A percentile compares a stretch with the other conserved stretches of the same genome.
Conservation (phyloP, 2,113 vertebrate species). For the Chauna torquata region DNA sequence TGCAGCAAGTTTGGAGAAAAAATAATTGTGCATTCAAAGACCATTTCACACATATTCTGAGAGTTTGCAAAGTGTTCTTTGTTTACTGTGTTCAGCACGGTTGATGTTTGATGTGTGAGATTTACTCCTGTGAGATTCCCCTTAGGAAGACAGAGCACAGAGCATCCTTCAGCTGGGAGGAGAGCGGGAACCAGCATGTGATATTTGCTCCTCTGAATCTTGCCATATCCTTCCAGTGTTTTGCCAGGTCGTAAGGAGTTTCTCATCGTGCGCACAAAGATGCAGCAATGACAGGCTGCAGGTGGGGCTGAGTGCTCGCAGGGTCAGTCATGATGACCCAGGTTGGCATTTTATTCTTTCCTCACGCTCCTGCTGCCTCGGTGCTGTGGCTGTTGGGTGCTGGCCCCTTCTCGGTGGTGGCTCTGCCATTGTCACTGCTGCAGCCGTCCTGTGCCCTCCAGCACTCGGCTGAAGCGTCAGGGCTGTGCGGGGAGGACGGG, state of each 20-base stretch:
- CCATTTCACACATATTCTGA: background rate
- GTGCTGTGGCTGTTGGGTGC: background rate
- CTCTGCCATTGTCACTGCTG: background rate
- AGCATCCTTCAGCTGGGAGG: background rate
- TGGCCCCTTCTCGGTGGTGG: accelerated
- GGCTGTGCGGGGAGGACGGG: background rate
- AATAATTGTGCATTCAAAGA: background rate
- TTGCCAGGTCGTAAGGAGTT: background rate
- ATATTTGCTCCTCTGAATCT: background rate
- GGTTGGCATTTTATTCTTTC: background rate
- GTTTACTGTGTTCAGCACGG: background rate
- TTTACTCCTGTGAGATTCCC: background rate
- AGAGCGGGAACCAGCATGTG: background rate
- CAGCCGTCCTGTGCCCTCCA: background rate
- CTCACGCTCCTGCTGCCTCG: background rate
- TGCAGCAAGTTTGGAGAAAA: background rate
- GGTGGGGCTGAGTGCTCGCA: background rate
- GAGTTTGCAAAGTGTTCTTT: background rate
- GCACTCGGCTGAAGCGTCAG: accelerated
- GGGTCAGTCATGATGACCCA: background rate
- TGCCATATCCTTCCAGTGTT: background rate
- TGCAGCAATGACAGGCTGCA: background rate
- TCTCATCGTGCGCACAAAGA: background rate
- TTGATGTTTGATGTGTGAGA: background rate
- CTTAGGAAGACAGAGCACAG: background rate